These are phyloP conservation scores for Nymphicus hollandicus DNA, from an alignment of 2,113 vertebrate species.

Conservation along the genomic window DNA sequence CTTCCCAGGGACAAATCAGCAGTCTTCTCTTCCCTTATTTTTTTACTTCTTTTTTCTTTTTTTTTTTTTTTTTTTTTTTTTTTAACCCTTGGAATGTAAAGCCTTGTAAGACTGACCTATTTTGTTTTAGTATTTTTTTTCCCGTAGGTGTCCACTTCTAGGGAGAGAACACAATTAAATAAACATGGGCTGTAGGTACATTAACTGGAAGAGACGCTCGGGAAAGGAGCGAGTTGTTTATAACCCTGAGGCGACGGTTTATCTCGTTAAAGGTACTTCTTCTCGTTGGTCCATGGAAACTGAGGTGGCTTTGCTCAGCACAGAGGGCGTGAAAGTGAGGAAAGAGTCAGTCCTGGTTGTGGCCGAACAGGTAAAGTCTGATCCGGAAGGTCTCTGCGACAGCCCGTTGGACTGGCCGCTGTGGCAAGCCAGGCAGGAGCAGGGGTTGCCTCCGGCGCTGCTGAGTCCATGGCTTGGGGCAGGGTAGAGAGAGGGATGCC, in stretches of 20 bases:
- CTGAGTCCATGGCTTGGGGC: slow-evolving; percentile 86
- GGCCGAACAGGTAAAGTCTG: slow-evolving; percentile 93
- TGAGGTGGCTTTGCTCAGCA: slow-evolving; percentile 91
- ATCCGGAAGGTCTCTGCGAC: slow-evolving; percentile 80
- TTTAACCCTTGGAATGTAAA: not conserved
- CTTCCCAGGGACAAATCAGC: not conserved
- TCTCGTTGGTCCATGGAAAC: slow-evolving; percentile 95
- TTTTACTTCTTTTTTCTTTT: accelerated
- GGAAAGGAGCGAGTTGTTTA: not conserved
- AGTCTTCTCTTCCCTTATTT: not conserved
- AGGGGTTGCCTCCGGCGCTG: slow-evolving; percentile 83
- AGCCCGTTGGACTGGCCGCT: slow-evolving; percentile 82
- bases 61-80: accelerated
- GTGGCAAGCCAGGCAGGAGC: slow-evolving; percentile 94
- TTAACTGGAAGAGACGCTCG: not conserved
- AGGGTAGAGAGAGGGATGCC: slow-evolving; percentile 91
- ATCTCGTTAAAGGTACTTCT: slow-evolving; percentile 97
- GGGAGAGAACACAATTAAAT: slow-evolving; percentile 39
- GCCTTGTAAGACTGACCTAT: slow-evolving; percentile 1
- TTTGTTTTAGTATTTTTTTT: not conserved
- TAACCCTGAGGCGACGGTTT: slow-evolving; percentile 67
- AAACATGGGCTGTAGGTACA: slow-evolving; percentile 6
- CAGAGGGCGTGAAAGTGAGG: slow-evolving; percentile 93
- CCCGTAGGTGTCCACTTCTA: not conserved
- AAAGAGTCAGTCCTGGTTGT: slow-evolving; percentile 94